Conservation (phyloP, 2,797 vertebrate genomes). For the Hippocampus kuda region DNA sequence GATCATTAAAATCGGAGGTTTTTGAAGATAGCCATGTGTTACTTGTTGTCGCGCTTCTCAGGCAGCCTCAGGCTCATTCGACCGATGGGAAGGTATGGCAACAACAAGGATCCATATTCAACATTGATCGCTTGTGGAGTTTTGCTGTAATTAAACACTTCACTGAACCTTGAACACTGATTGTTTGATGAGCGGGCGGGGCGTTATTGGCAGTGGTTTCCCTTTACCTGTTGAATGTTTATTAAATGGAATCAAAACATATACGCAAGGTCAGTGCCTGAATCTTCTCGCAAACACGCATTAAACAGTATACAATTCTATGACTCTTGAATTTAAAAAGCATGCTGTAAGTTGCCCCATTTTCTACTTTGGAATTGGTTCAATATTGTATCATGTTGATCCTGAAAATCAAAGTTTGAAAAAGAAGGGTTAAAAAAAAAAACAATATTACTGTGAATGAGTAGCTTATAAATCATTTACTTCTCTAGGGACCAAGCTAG, state of each 20-base stretch:
- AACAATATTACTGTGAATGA: too few relatives aligned
- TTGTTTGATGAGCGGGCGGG: background rate
- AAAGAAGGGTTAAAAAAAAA: too few relatives aligned
- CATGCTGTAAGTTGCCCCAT: too few relatives aligned
- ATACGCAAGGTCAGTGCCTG: background rate
- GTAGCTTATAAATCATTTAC: too few relatives aligned
- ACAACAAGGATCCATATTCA: slow-evolving; percentile 16
- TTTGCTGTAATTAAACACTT: background rate
- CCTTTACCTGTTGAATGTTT: background rate
- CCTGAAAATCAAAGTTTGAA: background rate
- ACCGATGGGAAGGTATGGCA: slow-evolving; percentile 7
- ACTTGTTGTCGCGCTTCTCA: slow-evolving; percentile 1
- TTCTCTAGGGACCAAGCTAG: too few relatives aligned
- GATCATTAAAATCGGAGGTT: slow-evolving; percentile 4
- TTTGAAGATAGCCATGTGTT: background rate
- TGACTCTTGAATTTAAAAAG: background rate
- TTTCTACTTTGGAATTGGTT: background rate
- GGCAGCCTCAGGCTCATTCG: slow-evolving; percentile 4
- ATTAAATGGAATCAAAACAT: background rate
- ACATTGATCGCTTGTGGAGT: slow-evolving; percentile 16
- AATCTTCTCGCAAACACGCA: background rate
- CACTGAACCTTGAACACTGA: background rate
- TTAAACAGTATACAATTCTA: background rate
- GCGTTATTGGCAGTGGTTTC: background rate
- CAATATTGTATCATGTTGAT: background rate